A percentile compares a stretch with the other conserved stretches of the same genome.
These are phyloP conservation scores for Mesocentrotus franciscanus DNA, from an alignment of 53 echinoderm and acorn worm species.

Conservation along the genomic window DNA sequence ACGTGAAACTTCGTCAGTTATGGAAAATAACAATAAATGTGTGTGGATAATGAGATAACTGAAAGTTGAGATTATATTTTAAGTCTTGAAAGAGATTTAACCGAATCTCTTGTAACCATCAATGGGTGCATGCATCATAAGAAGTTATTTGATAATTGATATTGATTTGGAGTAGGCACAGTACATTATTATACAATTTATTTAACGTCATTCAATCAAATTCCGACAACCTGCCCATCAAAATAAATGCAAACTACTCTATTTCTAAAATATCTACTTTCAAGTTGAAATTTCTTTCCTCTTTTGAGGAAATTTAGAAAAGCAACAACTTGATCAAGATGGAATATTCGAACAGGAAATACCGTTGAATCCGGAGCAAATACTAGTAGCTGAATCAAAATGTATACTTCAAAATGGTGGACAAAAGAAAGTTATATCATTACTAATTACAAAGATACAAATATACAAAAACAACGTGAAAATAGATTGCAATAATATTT, in stretches of 20 bases:
- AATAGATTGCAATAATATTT: slow-evolving; percentile 55
- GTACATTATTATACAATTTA: background rate
- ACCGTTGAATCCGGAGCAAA: background rate
- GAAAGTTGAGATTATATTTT: background rate
- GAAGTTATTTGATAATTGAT: background rate
- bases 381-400: background rate
- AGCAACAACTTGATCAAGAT: background rate
- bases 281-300: background rate
- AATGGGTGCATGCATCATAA: background rate
- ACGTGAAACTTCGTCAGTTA: too few relatives aligned
- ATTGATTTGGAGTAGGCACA: slow-evolving; percentile 43
- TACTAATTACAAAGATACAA: slow-evolving; percentile 61
- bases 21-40: too few relatives aligned
- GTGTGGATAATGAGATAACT: background rate
- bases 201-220: background rate
- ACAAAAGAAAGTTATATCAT: slow-evolving; percentile 26
- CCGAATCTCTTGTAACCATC: background rate
- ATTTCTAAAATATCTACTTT: slow-evolving; percentile 7
- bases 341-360: background rate
- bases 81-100: background rate
- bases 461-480: slow-evolving; percentile 66
- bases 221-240: background rate
- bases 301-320: background rate
- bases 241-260: slow-evolving; percentile 14
- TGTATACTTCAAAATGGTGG: background rate